phyloP scores from a whole-genome alignment of 2,113 vertebrate species.

The Motacilla alba region DNA sequence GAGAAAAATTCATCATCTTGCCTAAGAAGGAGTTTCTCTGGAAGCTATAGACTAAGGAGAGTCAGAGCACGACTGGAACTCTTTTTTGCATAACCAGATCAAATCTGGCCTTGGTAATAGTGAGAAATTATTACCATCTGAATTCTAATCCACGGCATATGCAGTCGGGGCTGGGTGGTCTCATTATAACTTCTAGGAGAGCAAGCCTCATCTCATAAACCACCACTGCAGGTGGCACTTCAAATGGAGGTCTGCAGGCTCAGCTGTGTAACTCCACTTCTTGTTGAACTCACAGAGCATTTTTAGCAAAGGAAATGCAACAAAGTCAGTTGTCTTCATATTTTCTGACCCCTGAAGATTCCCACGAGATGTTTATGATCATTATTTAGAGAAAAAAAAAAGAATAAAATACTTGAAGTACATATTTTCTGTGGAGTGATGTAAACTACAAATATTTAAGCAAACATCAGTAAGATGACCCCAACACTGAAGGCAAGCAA shows the following conservation, averaged over 20 bases:
- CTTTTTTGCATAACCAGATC: conserved; percentile 7
- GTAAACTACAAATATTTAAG: background rate
- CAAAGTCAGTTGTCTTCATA: background rate
- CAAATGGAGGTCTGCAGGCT: background rate
- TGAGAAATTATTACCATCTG: conserved; percentile 60
- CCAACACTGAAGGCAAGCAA: background rate
- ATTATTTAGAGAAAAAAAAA: background rate
- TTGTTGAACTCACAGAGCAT: background rate
- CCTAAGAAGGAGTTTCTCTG: background rate
- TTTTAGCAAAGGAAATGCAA: background rate
- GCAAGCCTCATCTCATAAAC: conserved; percentile 49
- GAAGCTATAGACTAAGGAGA: background rate
- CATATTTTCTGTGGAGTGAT: background rate
- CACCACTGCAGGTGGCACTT: conserved; percentile 56
- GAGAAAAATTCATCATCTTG: background rate
- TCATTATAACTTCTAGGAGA: conserved; percentile 41
- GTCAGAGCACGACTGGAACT: background rate
- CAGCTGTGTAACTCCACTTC: background rate
- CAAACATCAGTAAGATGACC: background rate
- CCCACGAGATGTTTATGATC: background rate
- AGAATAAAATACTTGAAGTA: background rate
- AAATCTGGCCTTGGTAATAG: conserved; percentile 44
- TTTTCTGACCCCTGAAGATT: background rate
- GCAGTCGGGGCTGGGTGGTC: conserved; percentile 40
- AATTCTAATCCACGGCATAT: conserved; percentile 58